Conservation (phyloP, 2,888 invertebrate species). For the Drosophila histrio region DNA sequence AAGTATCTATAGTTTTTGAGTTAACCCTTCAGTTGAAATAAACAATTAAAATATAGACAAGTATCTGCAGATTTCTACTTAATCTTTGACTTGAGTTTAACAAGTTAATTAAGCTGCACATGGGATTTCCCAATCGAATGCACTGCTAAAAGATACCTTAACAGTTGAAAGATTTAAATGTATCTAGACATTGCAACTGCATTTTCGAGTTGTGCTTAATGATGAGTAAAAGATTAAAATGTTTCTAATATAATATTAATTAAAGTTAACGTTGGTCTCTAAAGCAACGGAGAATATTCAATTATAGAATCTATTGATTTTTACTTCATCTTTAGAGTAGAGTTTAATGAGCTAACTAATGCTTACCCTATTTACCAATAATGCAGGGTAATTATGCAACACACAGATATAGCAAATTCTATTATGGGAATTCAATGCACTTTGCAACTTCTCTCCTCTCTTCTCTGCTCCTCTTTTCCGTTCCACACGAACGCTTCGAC, state of each 20-base stretch:
- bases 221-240: background rate
- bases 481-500: slow-evolving; percentile 50
- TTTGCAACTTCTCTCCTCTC: background rate
- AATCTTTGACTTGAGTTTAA: too few relatives aligned
- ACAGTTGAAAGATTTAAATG: too few relatives aligned
- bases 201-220: too few relatives aligned
- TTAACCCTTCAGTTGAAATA: too few relatives aligned
- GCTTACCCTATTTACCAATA: slow-evolving; percentile 1
- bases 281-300: background rate
- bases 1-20: too few relatives aligned
- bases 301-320: background rate
- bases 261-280: background rate
- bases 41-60: too few relatives aligned
- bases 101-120: too few relatives aligned
- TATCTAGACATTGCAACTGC: too few relatives aligned
- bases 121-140: too few relatives aligned
- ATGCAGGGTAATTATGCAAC: slow-evolving; percentile 4
- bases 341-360: slow-evolving; percentile 5
- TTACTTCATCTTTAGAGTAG: background rate
- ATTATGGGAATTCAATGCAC: slow-evolving; percentile 19
- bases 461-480: background rate
- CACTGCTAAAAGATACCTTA: too few relatives aligned
- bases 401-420: slow-evolving; percentile 4
- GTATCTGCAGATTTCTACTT: too few relatives aligned
- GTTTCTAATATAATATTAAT: background rate